phyloP scores from a whole-genome alignment of 2,888 invertebrate species.

The Cosmorhoe ocellata region DNA sequence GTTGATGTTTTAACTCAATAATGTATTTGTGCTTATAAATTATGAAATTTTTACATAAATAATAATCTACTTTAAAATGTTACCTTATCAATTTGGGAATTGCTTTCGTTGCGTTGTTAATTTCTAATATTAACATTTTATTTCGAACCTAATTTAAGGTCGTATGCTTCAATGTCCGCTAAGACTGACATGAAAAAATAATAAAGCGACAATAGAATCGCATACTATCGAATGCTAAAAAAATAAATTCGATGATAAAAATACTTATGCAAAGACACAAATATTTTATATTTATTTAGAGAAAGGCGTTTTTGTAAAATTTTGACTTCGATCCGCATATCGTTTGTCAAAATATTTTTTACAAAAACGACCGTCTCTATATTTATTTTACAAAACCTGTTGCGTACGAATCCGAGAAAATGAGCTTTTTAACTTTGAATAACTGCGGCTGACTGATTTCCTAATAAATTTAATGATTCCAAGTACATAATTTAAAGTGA shows the following conservation, averaged over 20 bases:
- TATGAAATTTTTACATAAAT: no score
- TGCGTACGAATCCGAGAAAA: constrained; percentile 34
- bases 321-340: no score
- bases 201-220: constrained; percentile 20
- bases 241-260: not conserved
- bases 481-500: constrained; percentile 38
- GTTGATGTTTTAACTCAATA: no score
- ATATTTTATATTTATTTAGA: no score
- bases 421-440: constrained; percentile 52
- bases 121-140: no score
- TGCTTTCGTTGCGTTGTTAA: no score
- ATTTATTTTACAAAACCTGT: not conserved
- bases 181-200: constrained; percentile 29
- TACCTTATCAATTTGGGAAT: no score
- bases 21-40: no score
- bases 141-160: not conserved
- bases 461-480: constrained; percentile 35
- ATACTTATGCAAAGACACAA: no score
- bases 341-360: no score
- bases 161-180: constrained; percentile 25
- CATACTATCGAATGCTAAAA: constrained; percentile 13
- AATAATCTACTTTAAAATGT: no score
- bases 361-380: no score
- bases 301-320: not conserved
- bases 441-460: constrained; percentile 58